A percentile compares a stretch with the other conserved stretches of the same genome.
phyloP scores from a whole-genome alignment of 1,140 invertebrate species.

The Platyscapa corneri region DNA sequence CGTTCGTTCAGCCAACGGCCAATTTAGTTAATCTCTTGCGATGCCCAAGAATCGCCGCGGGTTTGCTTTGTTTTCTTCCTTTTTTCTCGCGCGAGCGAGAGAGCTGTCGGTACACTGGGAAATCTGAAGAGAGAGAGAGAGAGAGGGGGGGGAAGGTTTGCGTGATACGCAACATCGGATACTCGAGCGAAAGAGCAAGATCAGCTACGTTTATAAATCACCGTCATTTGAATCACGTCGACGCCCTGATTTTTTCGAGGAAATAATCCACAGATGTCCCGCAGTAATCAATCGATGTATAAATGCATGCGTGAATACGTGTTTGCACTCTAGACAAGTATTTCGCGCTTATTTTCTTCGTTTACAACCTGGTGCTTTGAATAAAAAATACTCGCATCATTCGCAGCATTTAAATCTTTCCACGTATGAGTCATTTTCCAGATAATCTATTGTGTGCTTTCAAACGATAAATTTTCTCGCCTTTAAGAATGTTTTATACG shows the following conservation, averaged over 20 bases:
- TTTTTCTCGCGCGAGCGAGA: constrained; percentile 15
- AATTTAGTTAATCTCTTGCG: constrained; percentile 65
- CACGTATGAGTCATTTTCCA: background rate
- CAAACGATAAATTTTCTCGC: background rate
- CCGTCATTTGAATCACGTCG: constrained; percentile 37
- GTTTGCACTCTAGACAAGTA: background rate
- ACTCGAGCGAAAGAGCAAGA: background rate
- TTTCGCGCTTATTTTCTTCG: background rate
- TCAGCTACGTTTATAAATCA: constrained; percentile 26
- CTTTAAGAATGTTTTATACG: background rate
- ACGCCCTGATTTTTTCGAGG: constrained; percentile 27
- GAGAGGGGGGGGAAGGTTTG: background rate
- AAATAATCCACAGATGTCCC: constrained; percentile 13
- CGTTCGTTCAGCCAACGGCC: constrained; percentile 56
- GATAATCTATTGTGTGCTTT: background rate
- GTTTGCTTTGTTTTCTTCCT: background rate
- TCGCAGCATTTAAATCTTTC: background rate
- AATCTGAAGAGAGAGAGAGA: background rate
- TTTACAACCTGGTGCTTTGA: background rate
- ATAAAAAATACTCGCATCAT: background rate
- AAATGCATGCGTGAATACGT: background rate
- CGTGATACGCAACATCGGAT: constrained; percentile 34
- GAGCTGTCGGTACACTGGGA: background rate
- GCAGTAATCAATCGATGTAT: constrained; percentile 4
- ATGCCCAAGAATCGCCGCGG: constrained; percentile 31